These are phyloP conservation scores for Drosophila arizonae DNA, from an alignment of 1,140 invertebrate genomes.

Conservation along the genomic window DNA sequence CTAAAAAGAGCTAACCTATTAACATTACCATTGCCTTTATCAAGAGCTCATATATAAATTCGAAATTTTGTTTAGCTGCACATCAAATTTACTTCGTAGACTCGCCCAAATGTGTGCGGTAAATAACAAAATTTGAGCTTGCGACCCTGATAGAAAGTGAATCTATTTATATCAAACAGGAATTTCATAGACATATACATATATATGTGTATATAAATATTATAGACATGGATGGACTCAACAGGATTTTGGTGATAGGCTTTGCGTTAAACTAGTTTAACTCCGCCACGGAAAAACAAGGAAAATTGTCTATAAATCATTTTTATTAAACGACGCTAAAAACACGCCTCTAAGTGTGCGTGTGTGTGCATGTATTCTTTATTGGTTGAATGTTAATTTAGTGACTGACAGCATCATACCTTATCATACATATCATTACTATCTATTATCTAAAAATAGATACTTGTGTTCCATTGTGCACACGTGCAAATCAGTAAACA, in stretches of 20 bases:
- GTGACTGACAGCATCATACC: background rate
- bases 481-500: conserved; percentile 31
- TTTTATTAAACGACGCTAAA: background rate
- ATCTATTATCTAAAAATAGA: conserved; percentile 37
- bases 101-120: too few relatives aligned
- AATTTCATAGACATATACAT: background rate
- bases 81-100: too few relatives aligned
- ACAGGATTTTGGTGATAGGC: background rate
- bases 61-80: too few relatives aligned
- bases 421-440: conserved; percentile 23
- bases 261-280: background rate
- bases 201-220: too few relatives aligned
- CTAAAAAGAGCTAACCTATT: too few relatives aligned
- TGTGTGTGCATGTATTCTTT: conserved; percentile 1
- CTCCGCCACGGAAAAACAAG: too few relatives aligned
- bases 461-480: background rate
- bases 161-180: background rate
- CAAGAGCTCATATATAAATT: too few relatives aligned
- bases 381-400: conserved; percentile 9
- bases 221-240: background rate
- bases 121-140: too few relatives aligned
- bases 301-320: background rate
- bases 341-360: too few relatives aligned
- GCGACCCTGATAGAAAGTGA: background rate
- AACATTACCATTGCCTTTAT: too few relatives aligned